phyloP scores from a whole-genome alignment of 2,888 invertebrate genomes.

The Pseudococcus longispinus region DNA sequence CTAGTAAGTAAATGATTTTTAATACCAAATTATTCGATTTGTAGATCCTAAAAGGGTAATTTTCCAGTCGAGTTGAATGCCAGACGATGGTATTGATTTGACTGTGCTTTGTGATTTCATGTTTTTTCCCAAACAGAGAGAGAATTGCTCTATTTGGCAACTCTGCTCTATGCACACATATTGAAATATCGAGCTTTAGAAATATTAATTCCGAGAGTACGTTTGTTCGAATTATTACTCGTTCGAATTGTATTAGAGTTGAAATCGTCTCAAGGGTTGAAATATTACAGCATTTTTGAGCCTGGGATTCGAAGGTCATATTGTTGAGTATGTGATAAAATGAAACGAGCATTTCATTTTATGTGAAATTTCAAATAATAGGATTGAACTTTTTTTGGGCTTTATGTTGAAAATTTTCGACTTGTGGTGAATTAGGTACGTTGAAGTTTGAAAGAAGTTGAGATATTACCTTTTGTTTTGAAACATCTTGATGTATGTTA shows the following conservation, averaged over 20 bases:
- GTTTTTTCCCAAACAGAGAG: background rate
- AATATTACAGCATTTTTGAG: background rate
- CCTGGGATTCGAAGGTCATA: background rate
- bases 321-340: background rate
- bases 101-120: background rate
- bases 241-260: background rate
- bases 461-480: too few species aligned
- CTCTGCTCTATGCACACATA: background rate
- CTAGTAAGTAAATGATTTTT: conserved; percentile 70
- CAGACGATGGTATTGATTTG: background rate
- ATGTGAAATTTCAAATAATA: background rate
- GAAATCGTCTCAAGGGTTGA: background rate
- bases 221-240: background rate
- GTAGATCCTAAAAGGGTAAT: background rate
- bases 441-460: too few species aligned
- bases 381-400: background rate
- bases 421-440: background rate
- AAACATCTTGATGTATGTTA: too few species aligned
- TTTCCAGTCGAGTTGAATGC: background rate
- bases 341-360: too few species aligned
- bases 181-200: background rate
- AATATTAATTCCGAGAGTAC: background rate
- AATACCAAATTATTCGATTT: background rate
- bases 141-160: background rate
- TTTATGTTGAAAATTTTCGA: background rate